Base-by-base conservation (phyloP, 1,140 invertebrate genomes). In the Cardiocondyla obscurior region DNA sequence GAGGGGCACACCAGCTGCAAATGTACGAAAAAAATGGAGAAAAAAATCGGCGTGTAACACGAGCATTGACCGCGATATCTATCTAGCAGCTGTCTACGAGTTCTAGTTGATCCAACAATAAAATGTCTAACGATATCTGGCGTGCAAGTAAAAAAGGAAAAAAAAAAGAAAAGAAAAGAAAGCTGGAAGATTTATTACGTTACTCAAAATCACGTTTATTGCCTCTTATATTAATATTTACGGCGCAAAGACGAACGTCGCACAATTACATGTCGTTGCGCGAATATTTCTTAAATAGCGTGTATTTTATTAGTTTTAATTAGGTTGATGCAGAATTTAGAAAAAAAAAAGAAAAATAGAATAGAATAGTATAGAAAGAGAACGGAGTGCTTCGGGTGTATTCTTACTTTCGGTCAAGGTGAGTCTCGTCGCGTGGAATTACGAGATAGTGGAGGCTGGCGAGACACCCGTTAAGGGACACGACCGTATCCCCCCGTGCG, bases 391-490 rank as follows among this genome's bases (percentile, higher is more conserved):
- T 36, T 28, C 12, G 2, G 16, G 42, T 16, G 8, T 55, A 51
- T 65, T 82, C 44, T 69, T 25, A 25, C 55, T 46, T 64, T 60
- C 67, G 49, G 49, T 74, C 53, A 44, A 64, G 42, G 46, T 30
- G 19, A n/a, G 25, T 22, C 42, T 12, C 42, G 19, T 57, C 60
- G 49, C 10, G 7, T 16, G 14, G 58, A 46, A 73, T 36, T 74
- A 69, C 25, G 44, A 73, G 73, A 81, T 33, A 55, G n/a, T 73
- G 33, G 46, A 28, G 60, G 33, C 51, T 53, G 57, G 53, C 28
- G 62, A 60, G 87, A 70, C 83, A 70, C 22, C 81, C 81, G 81
- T 88, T 85, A 88, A 88, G 70, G 53, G 83, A 85, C 76, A 85
- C 70, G 70, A 42, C 70, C 87, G 72, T 88, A 67, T 87, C 69